These are phyloP conservation scores for Schizaphis graminum DNA, from an alignment of 2,888 invertebrate genomes.

Conservation along the genomic window DNA sequence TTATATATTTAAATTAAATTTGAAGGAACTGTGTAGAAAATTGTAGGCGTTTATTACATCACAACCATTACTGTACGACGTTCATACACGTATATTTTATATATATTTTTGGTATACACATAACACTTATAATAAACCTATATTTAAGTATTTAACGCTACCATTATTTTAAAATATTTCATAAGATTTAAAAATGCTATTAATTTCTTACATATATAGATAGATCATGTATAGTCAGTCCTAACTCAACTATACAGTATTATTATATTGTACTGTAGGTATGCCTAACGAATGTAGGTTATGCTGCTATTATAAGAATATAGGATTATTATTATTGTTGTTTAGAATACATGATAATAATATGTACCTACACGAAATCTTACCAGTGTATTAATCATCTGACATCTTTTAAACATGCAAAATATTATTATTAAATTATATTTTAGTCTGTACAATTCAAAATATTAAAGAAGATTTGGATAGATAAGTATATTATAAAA, in stretches of 20 bases:
- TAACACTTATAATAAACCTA: neutral
- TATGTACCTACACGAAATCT: neutral
- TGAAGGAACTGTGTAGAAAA: neutral
- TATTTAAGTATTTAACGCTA: neutral
- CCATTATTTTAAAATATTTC: neutral
- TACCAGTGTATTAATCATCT: neutral
- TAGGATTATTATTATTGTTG: neutral
- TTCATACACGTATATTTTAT: neutral
- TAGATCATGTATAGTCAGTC: neutral
- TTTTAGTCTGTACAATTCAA: neutral
- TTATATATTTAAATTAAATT: slow-evolving; percentile 23
- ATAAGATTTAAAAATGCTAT: neutral
- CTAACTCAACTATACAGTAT: neutral
- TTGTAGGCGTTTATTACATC: slow-evolving; percentile 35
- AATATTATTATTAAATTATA: neutral
- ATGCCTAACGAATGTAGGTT: neutral
- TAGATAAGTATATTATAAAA: neutral
- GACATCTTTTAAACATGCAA: neutral
- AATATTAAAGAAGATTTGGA: neutral
- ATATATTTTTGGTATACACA: neutral
- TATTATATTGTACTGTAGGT: neutral
- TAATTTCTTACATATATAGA: neutral
- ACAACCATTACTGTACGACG: neutral
- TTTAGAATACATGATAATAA: neutral
- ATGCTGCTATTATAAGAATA: neutral